A percentile compares a stretch with the other conserved stretches of the same genome.
These are phyloP conservation scores for Entelurus aequoreus DNA, from an alignment of 2,113 vertebrate genomes.

Conservation along the genomic window DNA sequence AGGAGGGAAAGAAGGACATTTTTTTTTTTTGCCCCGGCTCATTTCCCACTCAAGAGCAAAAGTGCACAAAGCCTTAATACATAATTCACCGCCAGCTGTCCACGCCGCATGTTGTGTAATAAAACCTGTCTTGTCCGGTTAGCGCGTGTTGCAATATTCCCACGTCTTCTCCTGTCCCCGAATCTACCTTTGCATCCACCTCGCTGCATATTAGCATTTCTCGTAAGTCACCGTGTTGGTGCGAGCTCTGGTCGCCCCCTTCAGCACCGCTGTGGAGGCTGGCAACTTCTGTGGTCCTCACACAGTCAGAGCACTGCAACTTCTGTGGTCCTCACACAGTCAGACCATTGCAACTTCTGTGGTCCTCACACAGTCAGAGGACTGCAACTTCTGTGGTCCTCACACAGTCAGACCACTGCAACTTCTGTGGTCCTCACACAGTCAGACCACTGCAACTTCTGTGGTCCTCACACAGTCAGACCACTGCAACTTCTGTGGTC, in stretches of 20 bases:
- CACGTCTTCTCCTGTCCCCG: background rate
- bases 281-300: constrained; percentile 10
- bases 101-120: constrained; percentile 59
- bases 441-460: constrained; percentile 27
- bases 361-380: constrained; percentile 13
- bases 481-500: constrained; percentile 9
- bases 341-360: constrained; percentile 19
- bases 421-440: too few species aligned
- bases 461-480: constrained; percentile 9
- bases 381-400: constrained; percentile 4
- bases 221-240: constrained; percentile 26
- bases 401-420: constrained; percentile 28
- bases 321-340: background rate
- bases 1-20: background rate
- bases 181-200: background rate
- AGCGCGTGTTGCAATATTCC: background rate
- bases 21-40: constrained; percentile 29
- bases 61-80: constrained; percentile 57
- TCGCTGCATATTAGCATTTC: constrained; percentile 29
- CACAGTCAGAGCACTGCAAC: constrained; percentile 28
- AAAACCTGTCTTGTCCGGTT: constrained; percentile 48
- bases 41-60: constrained; percentile 50
- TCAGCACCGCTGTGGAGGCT: constrained; percentile 50
- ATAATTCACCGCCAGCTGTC: constrained; percentile 68
- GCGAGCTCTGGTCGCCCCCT: constrained; percentile 21